Evolutionary conservation across 2,113 vertebrate genomes (phyloP), one percentile per base, ranked within the genome.

Genomic region (Maccullochella peelii): DNA sequence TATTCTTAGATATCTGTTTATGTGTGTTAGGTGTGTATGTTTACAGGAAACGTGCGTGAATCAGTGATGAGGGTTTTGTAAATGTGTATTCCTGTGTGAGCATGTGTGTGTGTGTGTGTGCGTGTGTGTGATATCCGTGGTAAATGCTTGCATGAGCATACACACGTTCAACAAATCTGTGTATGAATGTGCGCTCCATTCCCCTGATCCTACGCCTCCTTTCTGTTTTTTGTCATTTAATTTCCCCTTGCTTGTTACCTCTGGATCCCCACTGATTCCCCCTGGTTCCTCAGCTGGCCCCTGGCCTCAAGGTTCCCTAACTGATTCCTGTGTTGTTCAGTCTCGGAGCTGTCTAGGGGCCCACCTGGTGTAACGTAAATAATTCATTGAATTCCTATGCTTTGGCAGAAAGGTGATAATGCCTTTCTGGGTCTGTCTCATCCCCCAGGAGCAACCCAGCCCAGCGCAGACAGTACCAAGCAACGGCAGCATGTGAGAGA

Each of bases 391-490:
- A 90, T 94, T 93, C 85, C 77, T 87, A 71, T 83, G 79, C 89
- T 90, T 90, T 87, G 85, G 85, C 83, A 92, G 91, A 90, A 89
- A 94, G 93, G 94, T 93, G 94, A 94, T 94, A 93, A 95, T 95
- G 91, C 86, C 87, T 94, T 91, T 90, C 86, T 92, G 85, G 74
- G 78, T 91, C 86, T 90, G 89, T 82, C 59, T 85, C 75, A 36
- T 93, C 91, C 93, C 90, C 2, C 15, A 84, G 90, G 93, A 91
- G 84, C 75, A 3, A 62, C 2, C 71, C 78, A 83, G 85, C 83
- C 57, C 80, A 58, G 40, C 30, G 14, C 78, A 16, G 83, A 66
- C 63, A 68, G 86, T 18, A 79, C 78, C 72, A 68, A 74, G 54
- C 62, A 4, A n/a, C 40, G 23, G 82, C 65, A 68, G 85, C 66